phyloP scores from a whole-genome alignment of 2,888 invertebrate genomes.

The Drosophila flavopinicola region DNA sequence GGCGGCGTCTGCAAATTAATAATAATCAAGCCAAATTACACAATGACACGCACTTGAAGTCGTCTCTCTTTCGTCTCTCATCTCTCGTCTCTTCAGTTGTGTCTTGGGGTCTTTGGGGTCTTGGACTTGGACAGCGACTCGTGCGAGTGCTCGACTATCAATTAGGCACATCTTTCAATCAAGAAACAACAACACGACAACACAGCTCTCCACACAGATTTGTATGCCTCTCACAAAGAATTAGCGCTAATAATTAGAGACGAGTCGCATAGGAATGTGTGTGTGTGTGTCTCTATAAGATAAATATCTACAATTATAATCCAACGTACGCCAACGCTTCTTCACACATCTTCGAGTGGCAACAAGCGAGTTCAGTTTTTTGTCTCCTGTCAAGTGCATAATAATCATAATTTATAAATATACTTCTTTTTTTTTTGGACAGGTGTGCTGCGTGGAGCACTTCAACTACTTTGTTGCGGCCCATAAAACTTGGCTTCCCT shows the following conservation, averaged over 20 bases:
- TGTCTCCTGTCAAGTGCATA: conserved; percentile 67
- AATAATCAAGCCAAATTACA: conserved; percentile 79
- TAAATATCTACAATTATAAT: conserved; percentile 69
- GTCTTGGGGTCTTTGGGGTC: conserved; percentile 11
- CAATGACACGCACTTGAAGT: conserved; percentile 78
- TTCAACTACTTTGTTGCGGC: conserved; percentile 45
- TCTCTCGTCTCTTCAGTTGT: background rate
- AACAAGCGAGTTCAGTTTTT: conserved; percentile 28
- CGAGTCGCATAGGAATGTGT: conserved; percentile 28
- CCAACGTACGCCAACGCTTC: conserved; percentile 65
- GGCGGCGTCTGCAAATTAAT: conserved; percentile 73
- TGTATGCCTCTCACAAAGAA: conserved; percentile 53
- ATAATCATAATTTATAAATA: conserved; percentile 65
- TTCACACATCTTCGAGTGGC: conserved; percentile 34
- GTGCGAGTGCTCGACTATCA: conserved; percentile 74
- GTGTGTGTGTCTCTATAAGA: conserved; percentile 39
- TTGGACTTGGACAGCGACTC: conserved; percentile 49
- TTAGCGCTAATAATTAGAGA: conserved; percentile 75
- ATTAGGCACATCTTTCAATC: conserved; percentile 81
- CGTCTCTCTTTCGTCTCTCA: conserved; percentile 21
- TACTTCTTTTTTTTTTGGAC: conserved; percentile 50
- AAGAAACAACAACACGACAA: conserved; percentile 34
- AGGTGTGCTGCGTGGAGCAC: conserved; percentile 34
- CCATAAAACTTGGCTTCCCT: conserved; percentile 55
- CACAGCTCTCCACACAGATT: conserved; percentile 45